Base-by-base conservation (phyloP, 92 coral and sea anemone species). In the Plumapathes pennacea region DNA sequence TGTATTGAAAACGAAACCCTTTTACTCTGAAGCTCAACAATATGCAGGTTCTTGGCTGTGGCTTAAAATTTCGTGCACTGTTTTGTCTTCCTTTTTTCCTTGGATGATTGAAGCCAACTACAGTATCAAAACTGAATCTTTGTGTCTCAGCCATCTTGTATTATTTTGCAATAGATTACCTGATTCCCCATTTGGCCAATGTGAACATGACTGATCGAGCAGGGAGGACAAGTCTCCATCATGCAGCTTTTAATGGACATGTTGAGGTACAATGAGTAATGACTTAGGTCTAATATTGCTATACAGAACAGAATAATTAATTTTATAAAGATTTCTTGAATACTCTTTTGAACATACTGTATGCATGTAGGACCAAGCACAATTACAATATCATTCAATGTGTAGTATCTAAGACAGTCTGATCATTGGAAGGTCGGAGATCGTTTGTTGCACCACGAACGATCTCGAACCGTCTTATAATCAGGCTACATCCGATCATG, bases 151-250 rank as follows among this genome's bases (percentile, higher is more conserved):
- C 21, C 2, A 13, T 43, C 5, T 56, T 23, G 2, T 14, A n/a
- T n/a, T 10, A n/a, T 63, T 25, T 60, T 19, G 22, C 29, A 30
- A 6, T 55, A 90, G 97, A 83, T 8, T 50, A 60, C 15, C 68
- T 92, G 15, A 92, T 92, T 62, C 98, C 98, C 17, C 90, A 92
- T 37, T 82, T 92, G 10, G 94, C 92, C 22, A 92, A 92, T 64
- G 98, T 92, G 30, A 92, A 92, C 51, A 88, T 92, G 30, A 89
- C 98, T 11, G 98, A 92, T 62, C 74, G 98, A 63, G 98, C 96
- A 4, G 98, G 98, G 40, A 74, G 98, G 47, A 92, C 97, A 37
- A 92, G 98, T 62, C 60, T 92, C 31, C 98, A 92, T 49, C 98
- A 92, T 88, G 96, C 97, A 24, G 92, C 90, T 25, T 92, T 84